Evolutionary conservation across 2,888 invertebrate species (phyloP), one percentile per base, ranked within the genome.

Genomic region (Rhodophaea formosa): DNA sequence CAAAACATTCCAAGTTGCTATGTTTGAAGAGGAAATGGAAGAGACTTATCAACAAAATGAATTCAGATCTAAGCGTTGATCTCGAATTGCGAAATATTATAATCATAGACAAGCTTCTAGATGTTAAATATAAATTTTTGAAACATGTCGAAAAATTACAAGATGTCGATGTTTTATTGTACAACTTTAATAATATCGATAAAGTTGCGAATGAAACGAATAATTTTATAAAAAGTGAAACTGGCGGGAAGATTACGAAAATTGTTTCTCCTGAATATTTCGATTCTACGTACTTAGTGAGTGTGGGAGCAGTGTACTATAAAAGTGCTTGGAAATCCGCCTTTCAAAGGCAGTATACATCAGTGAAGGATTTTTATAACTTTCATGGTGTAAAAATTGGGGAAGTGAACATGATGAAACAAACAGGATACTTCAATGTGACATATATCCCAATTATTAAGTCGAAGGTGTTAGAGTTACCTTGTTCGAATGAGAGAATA

Each of bases 351-450:
- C 0, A 71, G 60, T 0, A 72, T 3, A 83, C 80, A 0, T 61
- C 58, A 14, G 14, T 29, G 7, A 74, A 76, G 53, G 58, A 65
- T 0, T 88, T 88, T 59, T 79, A 74, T 59, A 67, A 70, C 0
- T 64, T 65, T 8, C 42, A 57, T 1, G 66, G 67, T 7, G 0
- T 45, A 0, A 23, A 60, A 1, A 52, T 68, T 0, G 84, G 82
- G 0, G 57, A 76, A 59, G 86, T 85, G 17, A 74, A 70, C 32
- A 80, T 88, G 80, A 88, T 88, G 88, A 75, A 70, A 8, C 77
- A 79, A 49, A 65, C 72, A 5, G 82, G 75, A 0, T 72, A 77
- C 30, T 87, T 78, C 29, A 74, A 80, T 45, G n/a, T 77, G 1
- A 66, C 72, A 0, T 71, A 79, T 3, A 66, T 84, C 1, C 69